Base-by-base conservation (phyloP, 2,797 vertebrate species). In the Cyprinella venusta region DNA sequence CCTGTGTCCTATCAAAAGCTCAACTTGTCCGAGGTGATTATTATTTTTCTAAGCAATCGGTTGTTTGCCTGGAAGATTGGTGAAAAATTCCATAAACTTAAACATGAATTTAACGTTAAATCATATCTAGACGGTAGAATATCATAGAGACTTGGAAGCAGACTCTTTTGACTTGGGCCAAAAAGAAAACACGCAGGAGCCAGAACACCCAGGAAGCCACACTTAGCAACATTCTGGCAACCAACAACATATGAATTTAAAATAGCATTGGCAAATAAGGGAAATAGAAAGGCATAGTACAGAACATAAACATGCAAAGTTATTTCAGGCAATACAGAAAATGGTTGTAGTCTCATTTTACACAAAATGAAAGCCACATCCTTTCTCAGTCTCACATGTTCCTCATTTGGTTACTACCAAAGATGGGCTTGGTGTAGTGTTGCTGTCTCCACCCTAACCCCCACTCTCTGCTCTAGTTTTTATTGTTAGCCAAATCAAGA, bases 1-100 rank as follows among this genome's bases (percentile, higher is more conserved):
- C 91, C 95, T 0, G 90, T 96, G 33, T 93, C 90, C 48, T 94
- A 92, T 82, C 95, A 96, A 91, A 94, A 90, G 75, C 77, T 93
- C 84, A 93, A 92, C 88, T 40, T 86, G 16, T 94, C 94, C 82
- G 94, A 96, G 94, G 95, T 96, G 85, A 88, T 81, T 61, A 42
- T 68, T 13, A 42, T n/a, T 68, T n/a, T 40, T 40, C 36, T 38
- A 67, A 67, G 33, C 33, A 67, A 67, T 67, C 9, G 5, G 33
- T 9, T 10, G 18, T 67, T 67, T 67, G 2, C 2, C 18, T 67
- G 38, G 5, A 68, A 40, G 36, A 6, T 68, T 40, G 10, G 19
- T 40, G 19, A 21, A 38, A 12, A 1, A n/a, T 21, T 38, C 33
- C 8, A 36, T 65, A 40, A 68, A 21, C 19, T n/a, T 40, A 15